Percentiles rank a stretch among this genome's conserved stretches.
Conservation (phyloP, 64 coral and sea anemone genomes). For the Catalaphyllia jardinei region DNA sequence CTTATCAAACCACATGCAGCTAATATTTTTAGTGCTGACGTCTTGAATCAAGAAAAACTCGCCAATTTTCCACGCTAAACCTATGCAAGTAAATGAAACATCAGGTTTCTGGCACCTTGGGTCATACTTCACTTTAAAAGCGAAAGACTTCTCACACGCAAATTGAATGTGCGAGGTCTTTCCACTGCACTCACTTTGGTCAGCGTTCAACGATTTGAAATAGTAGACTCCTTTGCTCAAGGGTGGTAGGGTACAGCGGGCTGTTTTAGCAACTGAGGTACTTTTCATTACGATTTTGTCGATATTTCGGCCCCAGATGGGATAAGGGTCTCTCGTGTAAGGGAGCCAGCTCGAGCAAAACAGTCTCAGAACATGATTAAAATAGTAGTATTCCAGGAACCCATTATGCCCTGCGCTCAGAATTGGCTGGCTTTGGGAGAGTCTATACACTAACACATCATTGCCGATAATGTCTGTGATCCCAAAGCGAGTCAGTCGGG, state of each 20-base stretch:
- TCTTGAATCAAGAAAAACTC: slow-evolving; percentile 48
- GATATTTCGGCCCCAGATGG: slow-evolving; percentile 87
- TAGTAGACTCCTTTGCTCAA: slow-evolving; percentile 12
- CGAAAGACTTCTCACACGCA: slow-evolving; percentile 4
- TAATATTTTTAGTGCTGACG: background rate
- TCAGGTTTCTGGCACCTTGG: slow-evolving; percentile 24
- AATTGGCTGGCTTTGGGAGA: slow-evolving; percentile 76
- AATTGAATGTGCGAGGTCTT: background rate
- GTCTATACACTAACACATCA: slow-evolving; percentile 61
- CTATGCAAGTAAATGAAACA: slow-evolving; percentile 18
- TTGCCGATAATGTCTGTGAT: slow-evolving; percentile 41
- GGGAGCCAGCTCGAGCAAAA: slow-evolving; percentile 65
- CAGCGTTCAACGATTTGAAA: background rate
- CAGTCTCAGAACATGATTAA: slow-evolving; percentile 30
- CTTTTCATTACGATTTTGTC: slow-evolving; percentile 64
- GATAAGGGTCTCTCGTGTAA: slow-evolving; percentile 60
- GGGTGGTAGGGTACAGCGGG: background rate
- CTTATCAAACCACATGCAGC: slow-evolving; percentile 64
- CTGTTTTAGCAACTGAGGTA: background rate
- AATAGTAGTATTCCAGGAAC: slow-evolving; percentile 48
- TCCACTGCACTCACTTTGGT: slow-evolving; percentile 3
- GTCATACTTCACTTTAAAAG: slow-evolving; percentile 31
- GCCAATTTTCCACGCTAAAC: slow-evolving; percentile 44
- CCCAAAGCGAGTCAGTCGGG: slow-evolving; percentile 70
- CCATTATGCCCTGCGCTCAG: background rate